Percentiles rank a stretch among this genome's conserved stretches.
Evolutionary conservation across 2,113 vertebrate species (phyloP).

Genomic region (Lophochroa leadbeateri): DNA sequence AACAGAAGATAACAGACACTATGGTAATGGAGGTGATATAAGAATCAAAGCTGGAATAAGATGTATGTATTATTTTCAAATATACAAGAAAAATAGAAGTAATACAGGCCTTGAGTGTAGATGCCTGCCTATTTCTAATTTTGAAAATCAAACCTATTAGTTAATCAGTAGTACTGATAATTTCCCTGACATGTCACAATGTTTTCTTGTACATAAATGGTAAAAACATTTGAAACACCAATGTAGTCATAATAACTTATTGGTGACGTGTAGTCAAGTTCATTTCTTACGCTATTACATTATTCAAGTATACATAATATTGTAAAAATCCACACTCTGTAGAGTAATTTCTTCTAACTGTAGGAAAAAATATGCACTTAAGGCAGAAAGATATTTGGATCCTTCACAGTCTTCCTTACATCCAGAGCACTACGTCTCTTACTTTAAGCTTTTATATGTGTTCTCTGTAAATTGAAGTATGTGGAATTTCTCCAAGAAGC

Average conservation of each 20-base stretch:
- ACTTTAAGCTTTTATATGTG: slow-evolving; percentile 10
- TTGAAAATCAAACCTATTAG: neutral
- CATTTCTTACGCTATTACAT: neutral
- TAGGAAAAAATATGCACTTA: neutral
- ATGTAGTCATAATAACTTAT: neutral
- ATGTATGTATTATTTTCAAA: neutral
- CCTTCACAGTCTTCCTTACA: neutral
- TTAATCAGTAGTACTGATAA: neutral
- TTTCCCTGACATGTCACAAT: neutral
- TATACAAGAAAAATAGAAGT: neutral
- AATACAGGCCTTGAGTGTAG: neutral
- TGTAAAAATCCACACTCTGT: neutral
- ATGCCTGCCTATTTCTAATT: neutral
- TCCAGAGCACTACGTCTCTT: neutral
- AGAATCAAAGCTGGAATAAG: neutral
- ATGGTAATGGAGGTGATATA: neutral
- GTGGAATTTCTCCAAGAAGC: slow-evolving; percentile 37
- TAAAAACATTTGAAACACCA: neutral
- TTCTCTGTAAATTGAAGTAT: slow-evolving; percentile 12
- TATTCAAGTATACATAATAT: neutral
- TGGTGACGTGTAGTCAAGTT: neutral
- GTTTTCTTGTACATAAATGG: neutral
- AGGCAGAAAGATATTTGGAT: neutral
- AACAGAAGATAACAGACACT: neutral
- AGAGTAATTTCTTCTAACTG: neutral